Evolutionary conservation across 35 echinoderm and acorn worm genomes (phyloP), one percentile per base, ranked within the genome.

Genomic region (Patiria miniata): DNA sequence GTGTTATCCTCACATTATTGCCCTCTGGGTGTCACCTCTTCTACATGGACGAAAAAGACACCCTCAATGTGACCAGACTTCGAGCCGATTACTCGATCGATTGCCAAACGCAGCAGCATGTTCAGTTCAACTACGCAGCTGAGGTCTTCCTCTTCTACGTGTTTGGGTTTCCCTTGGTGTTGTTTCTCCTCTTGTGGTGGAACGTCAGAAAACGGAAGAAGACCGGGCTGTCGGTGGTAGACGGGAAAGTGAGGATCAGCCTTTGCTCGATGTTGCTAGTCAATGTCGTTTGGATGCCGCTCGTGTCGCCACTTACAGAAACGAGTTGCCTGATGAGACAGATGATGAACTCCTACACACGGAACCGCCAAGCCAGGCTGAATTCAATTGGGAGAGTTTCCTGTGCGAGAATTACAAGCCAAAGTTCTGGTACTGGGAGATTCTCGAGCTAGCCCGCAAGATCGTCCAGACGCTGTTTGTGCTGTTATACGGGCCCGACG

Each of bases 51-150:
- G 61, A 56, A 3, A 37, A 91, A 3, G 44, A 40, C 8, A 39
- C 37, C 33, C 5, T 23, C 0, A 57, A 7, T 16, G 77, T 86
- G n/a, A 40, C 65, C 5, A 37, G 76, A 39, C 77, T 91, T 15
- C 40, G 89, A 4, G 40, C 82, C 17, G 89, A 91, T 78, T 85
- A 80, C 29, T 36, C 83, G 39, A 91, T 84, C 5, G 55, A 86
- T 36, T 91, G 89, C 51, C 15, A 54, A 0, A 39, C 5, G 5
- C 22, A 37, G 37, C 51, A 38, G 18, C 51, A 80, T 36, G 22
- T 38, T 36, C 17, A 39, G 8, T 83, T 39, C 16, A 61, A 36
- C 16, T 1, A n/a, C 16, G 89, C 89, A 1, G 83, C 53, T 19
- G 22, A 85, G 55, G 73, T 40, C 12, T 36, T 69, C 7, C 26